Base-by-base conservation (phyloP, 1,140 invertebrate species). In the Aphidius ervi region DNA sequence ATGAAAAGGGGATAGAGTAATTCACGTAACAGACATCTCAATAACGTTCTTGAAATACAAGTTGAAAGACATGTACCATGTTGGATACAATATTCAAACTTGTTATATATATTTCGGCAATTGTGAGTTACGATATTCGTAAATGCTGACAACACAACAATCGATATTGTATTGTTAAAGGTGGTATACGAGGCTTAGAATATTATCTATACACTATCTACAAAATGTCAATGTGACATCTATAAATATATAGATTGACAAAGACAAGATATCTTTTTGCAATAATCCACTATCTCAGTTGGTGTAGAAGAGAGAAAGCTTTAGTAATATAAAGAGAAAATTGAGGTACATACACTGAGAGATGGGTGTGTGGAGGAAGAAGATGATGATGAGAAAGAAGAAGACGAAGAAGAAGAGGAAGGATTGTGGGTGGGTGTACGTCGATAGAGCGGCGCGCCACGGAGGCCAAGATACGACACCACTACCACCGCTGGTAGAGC, bases 401-500 rank as follows among this genome's bases (percentile, higher is more conserved):
- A 63, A 67, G 66, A 61, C 16, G 16, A 16, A 16, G 16, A 16
- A 16, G 16, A 16, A 16, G 16, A 63, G 66, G 67, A 69, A 67
- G 66, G 70, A 67, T 60, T 57, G 64, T 74, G 73, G 74, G 73
- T 73, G 72, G 73, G 70, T 70, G 73, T 78, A 78, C 76, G 76
- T 79, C 76, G 77, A 79, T 79, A 79, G 76, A 79, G 77, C 77
- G 77, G 77, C 76, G 76, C 76, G 76, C 77, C 76, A 69, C 76
- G 73, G 76, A 78, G 77, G 75, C 77, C 77, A 78, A 80, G 78
- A 78, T 77, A 78, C 78, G 76, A 79, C 78, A 79, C 78, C 76
- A 70, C 78, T 64, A 75, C 77, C 71, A 76, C 75, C 75, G 67
- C 75, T 69, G 71, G 74, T 72, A 74, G 74, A 77, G 71, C 76